Conservation (phyloP, 2,888 invertebrate genomes). For the Rhogogaster chlorosoma region DNA sequence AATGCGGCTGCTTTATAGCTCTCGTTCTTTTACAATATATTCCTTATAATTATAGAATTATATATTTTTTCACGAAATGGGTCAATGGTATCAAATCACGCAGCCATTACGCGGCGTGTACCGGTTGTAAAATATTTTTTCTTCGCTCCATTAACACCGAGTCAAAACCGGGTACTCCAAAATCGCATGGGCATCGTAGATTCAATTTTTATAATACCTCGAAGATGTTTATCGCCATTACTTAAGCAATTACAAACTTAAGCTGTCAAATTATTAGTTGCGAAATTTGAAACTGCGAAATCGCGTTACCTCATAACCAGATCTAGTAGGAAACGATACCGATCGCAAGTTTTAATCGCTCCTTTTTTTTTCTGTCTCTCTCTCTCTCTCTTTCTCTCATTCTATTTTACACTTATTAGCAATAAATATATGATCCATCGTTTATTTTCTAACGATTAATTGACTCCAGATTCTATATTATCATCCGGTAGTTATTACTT, state of each 20-base stretch:
- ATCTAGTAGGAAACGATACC: neutral
- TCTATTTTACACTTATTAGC: neutral
- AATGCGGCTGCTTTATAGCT: neutral
- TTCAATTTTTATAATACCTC: neutral
- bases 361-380: neutral
- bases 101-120: neutral
- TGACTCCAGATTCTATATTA: neutral
- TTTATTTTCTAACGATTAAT: neutral
- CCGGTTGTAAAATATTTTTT: neutral
- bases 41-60: neutral
- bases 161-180: neutral
- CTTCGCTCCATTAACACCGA: neutral
- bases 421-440: neutral
- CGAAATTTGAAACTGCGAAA: neutral
- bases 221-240: neutral
- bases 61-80: neutral
- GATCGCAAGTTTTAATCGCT: neutral
- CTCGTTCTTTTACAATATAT: neutral
- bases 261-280: conserved; percentile 26
- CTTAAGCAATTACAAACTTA: neutral
- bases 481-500: neutral
- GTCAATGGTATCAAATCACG: conserved; percentile 21
- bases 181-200: neutral
- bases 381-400: neutral
- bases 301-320: neutral